Evolutionary conservation across 2,797 vertebrate species (phyloP), one percentile per base, ranked within the genome.

Genomic region (Enteromius fasciolatus): DNA sequence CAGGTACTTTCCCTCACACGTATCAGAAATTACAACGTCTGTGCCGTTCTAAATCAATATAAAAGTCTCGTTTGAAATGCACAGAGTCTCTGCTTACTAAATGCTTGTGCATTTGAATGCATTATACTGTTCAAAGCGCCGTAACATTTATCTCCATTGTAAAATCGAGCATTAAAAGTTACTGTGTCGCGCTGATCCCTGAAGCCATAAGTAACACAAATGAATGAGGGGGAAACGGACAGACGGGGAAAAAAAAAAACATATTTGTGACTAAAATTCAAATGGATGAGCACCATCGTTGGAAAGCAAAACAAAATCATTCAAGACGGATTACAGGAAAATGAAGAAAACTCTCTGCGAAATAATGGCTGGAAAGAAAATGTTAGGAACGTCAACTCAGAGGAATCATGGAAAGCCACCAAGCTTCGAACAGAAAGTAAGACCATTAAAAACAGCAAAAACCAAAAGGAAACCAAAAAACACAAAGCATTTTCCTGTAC

Each of bases 331-430:
- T 87, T 83, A 89, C 87, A 83, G 87, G 89, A 85, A 91, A 90
- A 93, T 88, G 12, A 90, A 88, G 18, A 68, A 82, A 66, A 73
- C 86, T 90, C 80, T 90, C 83, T 84, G 87, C 85, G 87, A 92
- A 90, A 89, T 88, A 89, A 89, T 90, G 88, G 92, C 87, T 92
- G 61, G 41, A 92, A 92, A 89, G 76, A 90, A 91, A 89, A 90
- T 82, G 87, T 88, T 87, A 87, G 87, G 74, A 93, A 92, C 90
- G 87, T 90, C 68, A 93, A 92, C 90, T 89, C 77, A 92, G 90
- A 86, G 87, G 46, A 90, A 90, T 91, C 82, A 89, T 90, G 87
- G 87, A 90, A 77, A 88, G 78, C 83, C 77, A 90, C 87, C 86
- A 73, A 78, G 84, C 86, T 86, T 84, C 76, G 50, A 90, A 93